These are phyloP conservation scores for Zaprionus camerounensis DNA, from an alignment of 1,140 invertebrate genomes.

Conservation along the genomic window DNA sequence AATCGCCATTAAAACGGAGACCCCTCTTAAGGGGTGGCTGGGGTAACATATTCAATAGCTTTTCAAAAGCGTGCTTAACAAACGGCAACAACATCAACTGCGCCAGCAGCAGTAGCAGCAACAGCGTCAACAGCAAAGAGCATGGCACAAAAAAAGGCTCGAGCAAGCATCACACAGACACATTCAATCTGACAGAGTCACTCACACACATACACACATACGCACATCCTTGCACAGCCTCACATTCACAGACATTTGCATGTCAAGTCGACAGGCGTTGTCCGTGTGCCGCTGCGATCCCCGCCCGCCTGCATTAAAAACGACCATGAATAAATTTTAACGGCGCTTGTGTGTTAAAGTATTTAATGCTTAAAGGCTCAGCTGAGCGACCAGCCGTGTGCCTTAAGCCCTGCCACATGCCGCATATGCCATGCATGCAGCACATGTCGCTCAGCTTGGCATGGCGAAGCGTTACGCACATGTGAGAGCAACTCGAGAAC, in stretches of 20 bases:
- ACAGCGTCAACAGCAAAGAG: slow-evolving; percentile 54
- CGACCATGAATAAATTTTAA: slow-evolving; percentile 81
- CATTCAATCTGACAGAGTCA: slow-evolving; percentile 32
- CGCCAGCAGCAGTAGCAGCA: slow-evolving; percentile 43
- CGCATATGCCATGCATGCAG: slow-evolving; percentile 19
- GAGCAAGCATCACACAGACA: slow-evolving; percentile 52
- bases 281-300: not conserved
- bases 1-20: slow-evolving; percentile 65
- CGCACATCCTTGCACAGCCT: slow-evolving; percentile 67
- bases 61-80: slow-evolving; percentile 78
- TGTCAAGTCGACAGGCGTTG: slow-evolving; percentile 63
- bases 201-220: slow-evolving; percentile 34
- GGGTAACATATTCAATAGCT: slow-evolving; percentile 78
- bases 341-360: slow-evolving; percentile 81
- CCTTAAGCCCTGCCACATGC: slow-evolving; percentile 78
- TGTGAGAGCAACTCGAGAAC: slow-evolving; percentile 30
- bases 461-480: slow-evolving; percentile 50
- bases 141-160: slow-evolving; percentile 52
- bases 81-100: slow-evolving; percentile 53
- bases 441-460: slow-evolving; percentile 33
- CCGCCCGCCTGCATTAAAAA: slow-evolving; percentile 69
- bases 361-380: slow-evolving; percentile 82
- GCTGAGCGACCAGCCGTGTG: slow-evolving; percentile 68
- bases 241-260: slow-evolving; percentile 70
- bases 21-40: slow-evolving; percentile 17